A percentile compares a stretch with the other conserved stretches of the same genome.
These are phyloP conservation scores for Danio rerio DNA, from an alignment of 2,113 vertebrate genomes.

Conservation along the genomic window GRCz12tu NC_133190.1:42181501-42182000, in stretches of 20 bases:
- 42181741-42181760: background rate
- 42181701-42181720: background rate
- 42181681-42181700: background rate
- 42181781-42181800: too few species aligned
- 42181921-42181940: too few species aligned
- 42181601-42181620: conserved; percentile 67
- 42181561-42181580: conserved; percentile 71
- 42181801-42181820: too few species aligned
- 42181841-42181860: too few species aligned
- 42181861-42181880: too few species aligned
- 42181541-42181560: conserved; percentile 74
- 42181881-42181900: too few species aligned
- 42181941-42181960: too few species aligned
- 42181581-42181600: conserved; percentile 77
- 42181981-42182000: too few species aligned
- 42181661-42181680: conserved; percentile 22
- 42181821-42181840: too few species aligned
- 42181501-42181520: conserved; percentile 15
- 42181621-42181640: conserved; percentile 32
- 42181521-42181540: conserved; percentile 57
- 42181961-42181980: too few species aligned
- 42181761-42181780: background rate
- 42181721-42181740: background rate
- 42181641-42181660: background rate
- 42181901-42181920: too few species aligned